A percentile compares a stretch with the other conserved stretches of the same genome.
Evolutionary conservation across 2,113 vertebrate genomes (phyloP).

Genomic region (Cygnus atratus): DNA sequence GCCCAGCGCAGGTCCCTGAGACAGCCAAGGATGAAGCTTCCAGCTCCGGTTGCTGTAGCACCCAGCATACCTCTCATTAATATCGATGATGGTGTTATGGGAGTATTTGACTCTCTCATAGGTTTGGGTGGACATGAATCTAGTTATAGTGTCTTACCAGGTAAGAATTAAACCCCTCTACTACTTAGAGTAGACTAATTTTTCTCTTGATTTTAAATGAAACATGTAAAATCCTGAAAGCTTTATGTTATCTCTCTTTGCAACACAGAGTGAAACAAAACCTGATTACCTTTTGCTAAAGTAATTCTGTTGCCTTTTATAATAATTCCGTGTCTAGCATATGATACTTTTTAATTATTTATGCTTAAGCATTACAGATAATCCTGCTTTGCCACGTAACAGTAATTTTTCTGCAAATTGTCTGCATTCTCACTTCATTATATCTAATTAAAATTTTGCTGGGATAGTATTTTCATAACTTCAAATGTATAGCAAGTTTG

Average conservation of each 20-base stretch:
- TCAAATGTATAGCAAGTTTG: neutral
- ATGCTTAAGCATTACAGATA: neutral
- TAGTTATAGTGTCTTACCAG: conserved; percentile 87
- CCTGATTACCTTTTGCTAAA: neutral
- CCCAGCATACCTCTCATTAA: conserved; percentile 43
- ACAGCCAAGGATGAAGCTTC: neutral
- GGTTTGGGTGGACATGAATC: conserved; percentile 77
- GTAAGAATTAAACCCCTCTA: conserved; percentile 70
- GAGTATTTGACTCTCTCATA: conserved; percentile 77
- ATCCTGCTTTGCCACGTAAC: neutral
- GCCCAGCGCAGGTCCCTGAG: neutral
- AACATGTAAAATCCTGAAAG: fast-evolving
- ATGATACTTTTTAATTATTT: neutral
- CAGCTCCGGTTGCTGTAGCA: neutral
- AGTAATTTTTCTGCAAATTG: neutral
- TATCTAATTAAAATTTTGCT: neutral
- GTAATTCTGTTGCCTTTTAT: neutral
- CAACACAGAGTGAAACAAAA: neutral
- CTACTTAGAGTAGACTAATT: fast-evolving
- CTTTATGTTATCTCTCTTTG: neutral
- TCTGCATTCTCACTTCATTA: neutral
- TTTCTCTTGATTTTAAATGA: neutral
- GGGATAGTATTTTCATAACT: neutral
- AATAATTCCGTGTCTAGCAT: neutral
- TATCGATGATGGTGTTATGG: conserved; percentile 59